Evolutionary conservation across 37 sponge, comb jelly and placozoan genomes (phyloP).

Genomic region (Spongilla lacustris): DNA sequence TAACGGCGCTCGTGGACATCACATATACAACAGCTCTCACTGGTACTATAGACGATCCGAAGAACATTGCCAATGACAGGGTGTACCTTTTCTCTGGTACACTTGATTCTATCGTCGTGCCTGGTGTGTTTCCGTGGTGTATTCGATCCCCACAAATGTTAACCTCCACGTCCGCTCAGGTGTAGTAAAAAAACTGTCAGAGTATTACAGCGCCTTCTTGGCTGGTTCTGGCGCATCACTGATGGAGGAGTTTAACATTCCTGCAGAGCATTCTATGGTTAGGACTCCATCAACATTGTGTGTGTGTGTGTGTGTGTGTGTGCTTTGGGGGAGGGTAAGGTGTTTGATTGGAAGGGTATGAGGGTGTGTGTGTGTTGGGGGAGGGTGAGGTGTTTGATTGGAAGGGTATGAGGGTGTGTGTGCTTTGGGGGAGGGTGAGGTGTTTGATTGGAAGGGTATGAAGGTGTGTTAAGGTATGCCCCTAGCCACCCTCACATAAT

Average conservation of each 20-base stretch:
- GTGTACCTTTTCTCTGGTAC: conserved; percentile 78
- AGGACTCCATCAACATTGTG: background rate
- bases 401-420: background rate
- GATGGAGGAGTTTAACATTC: conserved; percentile 38
- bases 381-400: background rate
- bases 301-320: no score
- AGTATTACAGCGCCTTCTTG: conserved; percentile 61
- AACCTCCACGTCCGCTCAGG: conserved; percentile 38
- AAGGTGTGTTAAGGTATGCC: no score
- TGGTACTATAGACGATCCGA: conserved; percentile 51
- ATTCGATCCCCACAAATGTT: no score
- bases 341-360: background rate
- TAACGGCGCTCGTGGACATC: conserved; percentile 55
- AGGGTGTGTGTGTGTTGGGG: background rate
- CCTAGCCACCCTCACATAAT: no score
- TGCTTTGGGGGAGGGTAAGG: background rate
- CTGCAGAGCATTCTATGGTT: conserved; percentile 71
- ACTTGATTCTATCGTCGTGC: conserved; percentile 60
- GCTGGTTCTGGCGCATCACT: conserved; percentile 4
- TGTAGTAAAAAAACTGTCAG: conserved; percentile 56
- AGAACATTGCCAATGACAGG: conserved; percentile 29
- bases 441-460: background rate
- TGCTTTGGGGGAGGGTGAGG: background rate
- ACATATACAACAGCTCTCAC: conserved; percentile 50
- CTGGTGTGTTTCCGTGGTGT: conserved; percentile 41